Evolutionary conservation across 64 coral and sea anemone genomes (phyloP).

Genomic region (Stichodactyla mertensii): DNA sequence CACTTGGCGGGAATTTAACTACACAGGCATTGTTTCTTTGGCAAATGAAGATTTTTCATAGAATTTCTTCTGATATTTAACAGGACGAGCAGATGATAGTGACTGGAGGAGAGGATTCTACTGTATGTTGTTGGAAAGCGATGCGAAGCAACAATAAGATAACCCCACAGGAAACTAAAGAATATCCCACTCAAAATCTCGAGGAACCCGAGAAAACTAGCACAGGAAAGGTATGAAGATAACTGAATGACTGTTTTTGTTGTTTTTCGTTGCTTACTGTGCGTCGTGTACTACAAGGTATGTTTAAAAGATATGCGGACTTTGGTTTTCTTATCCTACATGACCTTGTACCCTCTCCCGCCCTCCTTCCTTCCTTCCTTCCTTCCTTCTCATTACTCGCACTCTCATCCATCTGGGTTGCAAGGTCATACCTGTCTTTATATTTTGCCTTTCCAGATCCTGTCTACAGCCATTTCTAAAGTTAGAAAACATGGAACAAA

Average conservation of each 20-base stretch:
- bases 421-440: too few relatives aligned
- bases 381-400: too few relatives aligned
- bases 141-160: background rate
- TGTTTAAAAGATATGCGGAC: too few relatives aligned
- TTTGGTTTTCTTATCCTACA: too few relatives aligned
- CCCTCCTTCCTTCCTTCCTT: too few relatives aligned
- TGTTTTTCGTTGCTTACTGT: too few relatives aligned
- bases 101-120: slow-evolving; percentile 54
- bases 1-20: too few relatives aligned
- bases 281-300: too few relatives aligned
- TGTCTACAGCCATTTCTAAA: background rate
- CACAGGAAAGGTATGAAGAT: background rate
- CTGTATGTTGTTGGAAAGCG: slow-evolving; percentile 42
- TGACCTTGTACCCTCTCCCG: too few relatives aligned
- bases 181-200: background rate
- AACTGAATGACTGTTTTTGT: background rate
- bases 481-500: background rate
- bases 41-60: background rate
- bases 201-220: background rate
- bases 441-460: background rate
- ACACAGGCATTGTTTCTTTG: background rate
- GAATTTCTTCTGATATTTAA: background rate
- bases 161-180: too few relatives aligned
- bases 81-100: slow-evolving; percentile 35
- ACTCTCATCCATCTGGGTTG: too few relatives aligned